Evolutionary conservation across 2,113 vertebrate species (phyloP).

Genomic region (Ctenodactylus gundi): DNA sequence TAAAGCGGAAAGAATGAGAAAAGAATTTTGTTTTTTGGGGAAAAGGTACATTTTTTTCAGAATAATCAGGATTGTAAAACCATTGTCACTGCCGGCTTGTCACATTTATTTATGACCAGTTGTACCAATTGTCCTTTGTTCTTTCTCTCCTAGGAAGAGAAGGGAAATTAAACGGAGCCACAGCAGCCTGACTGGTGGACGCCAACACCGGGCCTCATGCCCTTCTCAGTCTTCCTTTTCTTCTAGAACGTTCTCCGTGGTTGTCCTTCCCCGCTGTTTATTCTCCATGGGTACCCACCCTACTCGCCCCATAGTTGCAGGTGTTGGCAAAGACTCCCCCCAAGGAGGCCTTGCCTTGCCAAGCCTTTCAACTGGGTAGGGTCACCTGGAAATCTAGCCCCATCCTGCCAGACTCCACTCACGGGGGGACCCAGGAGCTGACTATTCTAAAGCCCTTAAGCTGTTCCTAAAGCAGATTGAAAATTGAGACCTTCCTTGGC

Average conservation of each 20-base stretch:
- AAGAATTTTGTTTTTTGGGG: background rate
- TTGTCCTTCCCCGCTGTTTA: background rate
- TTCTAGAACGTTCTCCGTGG: background rate
- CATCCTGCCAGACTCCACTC: background rate
- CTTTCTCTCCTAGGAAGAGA: background rate
- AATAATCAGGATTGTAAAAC: background rate
- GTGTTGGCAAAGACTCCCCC: background rate
- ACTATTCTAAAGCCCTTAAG: background rate
- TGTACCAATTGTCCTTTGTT: background rate
- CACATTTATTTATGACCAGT: background rate
- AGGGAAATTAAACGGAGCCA: background rate
- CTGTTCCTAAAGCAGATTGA: background rate
- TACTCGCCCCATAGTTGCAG: background rate
- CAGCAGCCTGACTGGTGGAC: rapidly evolving
- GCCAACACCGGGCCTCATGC: background rate
- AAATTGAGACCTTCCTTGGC: background rate
- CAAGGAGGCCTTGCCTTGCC: background rate
- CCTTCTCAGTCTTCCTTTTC: background rate
- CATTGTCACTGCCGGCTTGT: background rate
- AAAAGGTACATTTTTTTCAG: background rate
- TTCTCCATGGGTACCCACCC: background rate
- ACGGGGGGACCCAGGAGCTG: background rate
- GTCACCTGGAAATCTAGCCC: background rate
- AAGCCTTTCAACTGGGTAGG: background rate
- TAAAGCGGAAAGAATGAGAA: background rate